These are phyloP conservation scores for Cheumatopsyche charites DNA, from an alignment of 1,140 invertebrate species.

Conservation along the genomic window DNA sequence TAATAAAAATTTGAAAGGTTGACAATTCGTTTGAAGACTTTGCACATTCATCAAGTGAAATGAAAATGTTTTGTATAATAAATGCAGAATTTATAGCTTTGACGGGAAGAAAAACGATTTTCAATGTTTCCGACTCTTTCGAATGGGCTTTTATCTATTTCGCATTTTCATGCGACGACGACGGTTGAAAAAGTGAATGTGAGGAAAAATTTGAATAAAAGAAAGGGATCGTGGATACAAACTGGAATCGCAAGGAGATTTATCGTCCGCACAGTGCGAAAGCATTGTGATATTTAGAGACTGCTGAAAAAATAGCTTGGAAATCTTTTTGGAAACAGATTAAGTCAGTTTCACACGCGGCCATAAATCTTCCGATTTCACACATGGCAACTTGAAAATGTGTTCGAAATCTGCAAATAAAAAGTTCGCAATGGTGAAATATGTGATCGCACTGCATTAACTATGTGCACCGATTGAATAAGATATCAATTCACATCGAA, in stretches of 20 bases:
- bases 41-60: too few relatives aligned
- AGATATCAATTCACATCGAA: too few relatives aligned
- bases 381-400: not conserved
- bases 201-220: slow-evolving; percentile 1
- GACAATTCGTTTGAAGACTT: too few relatives aligned
- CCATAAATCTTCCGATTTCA: slow-evolving; percentile 10
- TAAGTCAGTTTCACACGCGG: not conserved
- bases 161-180: too few relatives aligned
- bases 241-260: slow-evolving; percentile 13
- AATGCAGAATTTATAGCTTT: slow-evolving; percentile 1
- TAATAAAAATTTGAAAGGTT: too few relatives aligned
- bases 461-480: too few relatives aligned
- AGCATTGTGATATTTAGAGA: slow-evolving; percentile 14
- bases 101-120: too few relatives aligned
- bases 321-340: slow-evolving; percentile 17
- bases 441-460: too few relatives aligned
- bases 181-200: not conserved
- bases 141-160: too few relatives aligned
- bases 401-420: too few relatives aligned
- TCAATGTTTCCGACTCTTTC: too few relatives aligned
- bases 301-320: not conserved
- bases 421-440: too few relatives aligned
- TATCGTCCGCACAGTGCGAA: not conserved
- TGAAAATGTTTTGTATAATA: slow-evolving; percentile 11
- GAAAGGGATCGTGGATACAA: slow-evolving; percentile 15